phyloP scores from a whole-genome alignment of 2,797 vertebrate genomes.

The Oophaga sylvatica region DNA sequence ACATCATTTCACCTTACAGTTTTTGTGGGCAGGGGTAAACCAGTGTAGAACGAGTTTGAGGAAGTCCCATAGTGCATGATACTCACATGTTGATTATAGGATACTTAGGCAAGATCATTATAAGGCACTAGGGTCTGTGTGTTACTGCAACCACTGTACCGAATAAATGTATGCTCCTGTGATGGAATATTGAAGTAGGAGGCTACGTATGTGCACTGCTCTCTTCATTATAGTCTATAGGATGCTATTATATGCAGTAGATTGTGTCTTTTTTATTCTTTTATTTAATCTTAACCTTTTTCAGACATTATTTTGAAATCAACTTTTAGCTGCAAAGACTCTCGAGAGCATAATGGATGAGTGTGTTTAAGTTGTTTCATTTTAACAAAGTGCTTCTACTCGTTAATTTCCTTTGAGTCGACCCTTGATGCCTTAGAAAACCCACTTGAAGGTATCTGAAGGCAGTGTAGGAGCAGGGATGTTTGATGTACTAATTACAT shows the following conservation, averaged over 20 bases:
- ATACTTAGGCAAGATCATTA: no score
- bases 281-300: background rate
- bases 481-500: conserved; percentile 54
- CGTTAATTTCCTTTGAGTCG: conserved; percentile 39
- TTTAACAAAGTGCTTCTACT: conserved; percentile 44
- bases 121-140: no score
- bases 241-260: background rate
- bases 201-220: no score
- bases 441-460: conserved; percentile 43
- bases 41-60: no score
- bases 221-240: background rate
- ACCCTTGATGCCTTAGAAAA: conserved; percentile 38
- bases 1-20: no score
- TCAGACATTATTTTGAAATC: background rate
- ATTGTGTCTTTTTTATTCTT: background rate
- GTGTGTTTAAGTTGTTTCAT: conserved; percentile 46
- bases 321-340: conserved; percentile 24
- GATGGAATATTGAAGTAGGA: no score
- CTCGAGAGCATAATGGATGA: conserved; percentile 24
- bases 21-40: no score
- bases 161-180: no score
- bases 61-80: no score
- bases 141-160: no score
- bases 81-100: no score
- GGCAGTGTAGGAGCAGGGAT: conserved; percentile 23